Conservation (phyloP, 2,113 vertebrate genomes). For the Laticauda laticaudata region DNA sequence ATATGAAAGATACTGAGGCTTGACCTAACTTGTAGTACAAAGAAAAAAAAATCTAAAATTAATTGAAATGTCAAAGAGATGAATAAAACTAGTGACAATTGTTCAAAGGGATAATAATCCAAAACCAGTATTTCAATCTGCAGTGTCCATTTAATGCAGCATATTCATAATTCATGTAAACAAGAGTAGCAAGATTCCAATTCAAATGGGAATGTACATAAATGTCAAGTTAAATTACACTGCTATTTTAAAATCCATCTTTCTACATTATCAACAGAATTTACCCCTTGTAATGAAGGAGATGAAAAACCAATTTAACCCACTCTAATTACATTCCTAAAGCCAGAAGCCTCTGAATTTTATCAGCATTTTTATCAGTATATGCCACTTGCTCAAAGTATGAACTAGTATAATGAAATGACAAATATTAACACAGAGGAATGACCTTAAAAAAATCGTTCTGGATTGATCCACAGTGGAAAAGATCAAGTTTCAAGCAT, state of each 20-base stretch:
- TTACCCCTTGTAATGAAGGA: neutral
- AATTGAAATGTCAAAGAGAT: neutral
- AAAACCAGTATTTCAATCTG: neutral
- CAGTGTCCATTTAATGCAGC: neutral
- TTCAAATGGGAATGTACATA: neutral
- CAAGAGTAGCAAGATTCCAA: neutral
- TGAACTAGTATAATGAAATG: constrained; percentile 41
- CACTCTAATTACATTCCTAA: constrained; percentile 26
- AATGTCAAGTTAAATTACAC: neutral
- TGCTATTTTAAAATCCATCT: constrained; percentile 5
- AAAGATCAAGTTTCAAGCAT: neutral
- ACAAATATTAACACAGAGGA: constrained; percentile 42
- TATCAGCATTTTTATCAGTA: neutral
- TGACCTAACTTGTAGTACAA: neutral
- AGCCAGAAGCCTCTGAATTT: constrained; percentile 12
- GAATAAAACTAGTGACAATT: neutral
- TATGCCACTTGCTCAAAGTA: constrained; percentile 16
- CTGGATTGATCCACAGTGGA: neutral
- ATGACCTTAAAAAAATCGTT: constrained; percentile 24
- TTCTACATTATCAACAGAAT: constrained; percentile 41
- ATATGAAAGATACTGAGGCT: neutral
- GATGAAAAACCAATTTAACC: constrained; percentile 5
- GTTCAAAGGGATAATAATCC: neutral
- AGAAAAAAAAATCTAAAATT: neutral
- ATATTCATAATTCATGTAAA: constrained; percentile 8